A percentile compares a stretch with the other conserved stretches of the same genome.
phyloP scores from a whole-genome alignment of 2,113 vertebrate species.

The Stercorarius parasiticus region DNA sequence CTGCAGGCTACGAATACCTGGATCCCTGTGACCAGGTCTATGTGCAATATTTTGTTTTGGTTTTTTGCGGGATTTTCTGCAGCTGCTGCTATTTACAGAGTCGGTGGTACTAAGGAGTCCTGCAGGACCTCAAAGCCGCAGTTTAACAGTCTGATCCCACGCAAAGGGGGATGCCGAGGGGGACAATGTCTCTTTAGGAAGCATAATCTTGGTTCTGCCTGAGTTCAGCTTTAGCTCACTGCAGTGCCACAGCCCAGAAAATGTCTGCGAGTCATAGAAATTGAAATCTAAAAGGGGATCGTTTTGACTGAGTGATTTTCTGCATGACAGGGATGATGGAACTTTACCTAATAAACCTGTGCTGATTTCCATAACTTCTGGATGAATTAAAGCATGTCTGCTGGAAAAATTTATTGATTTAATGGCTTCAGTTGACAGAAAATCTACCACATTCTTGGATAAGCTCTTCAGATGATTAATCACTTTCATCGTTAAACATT shows the following conservation, averaged over 20 bases:
- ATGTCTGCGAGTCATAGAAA: neutral
- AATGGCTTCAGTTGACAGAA: neutral
- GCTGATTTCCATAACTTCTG: neutral
- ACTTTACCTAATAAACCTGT: neutral
- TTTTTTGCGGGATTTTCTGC: neutral
- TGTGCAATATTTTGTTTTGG: accelerated
- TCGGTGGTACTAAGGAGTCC: neutral
- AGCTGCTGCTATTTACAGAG: neutral
- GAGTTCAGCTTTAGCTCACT: neutral
- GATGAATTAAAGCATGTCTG: neutral
- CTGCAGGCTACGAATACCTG: neutral
- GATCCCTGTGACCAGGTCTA: accelerated
- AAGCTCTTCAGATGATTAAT: conserved; percentile 11
- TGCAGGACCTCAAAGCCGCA: neutral
- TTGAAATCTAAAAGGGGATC: neutral
- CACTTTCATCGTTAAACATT: neutral
- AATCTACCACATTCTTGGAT: neutral
- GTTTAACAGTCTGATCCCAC: neutral
- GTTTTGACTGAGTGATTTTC: neutral
- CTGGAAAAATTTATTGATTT: neutral
- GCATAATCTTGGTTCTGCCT: neutral
- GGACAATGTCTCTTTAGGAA: neutral
- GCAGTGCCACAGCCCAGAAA: neutral
- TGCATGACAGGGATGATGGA: neutral
- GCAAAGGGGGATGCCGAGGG: neutral